phyloP scores from a whole-genome alignment of 2,888 invertebrate genomes.

The Desoria tigrina region DNA sequence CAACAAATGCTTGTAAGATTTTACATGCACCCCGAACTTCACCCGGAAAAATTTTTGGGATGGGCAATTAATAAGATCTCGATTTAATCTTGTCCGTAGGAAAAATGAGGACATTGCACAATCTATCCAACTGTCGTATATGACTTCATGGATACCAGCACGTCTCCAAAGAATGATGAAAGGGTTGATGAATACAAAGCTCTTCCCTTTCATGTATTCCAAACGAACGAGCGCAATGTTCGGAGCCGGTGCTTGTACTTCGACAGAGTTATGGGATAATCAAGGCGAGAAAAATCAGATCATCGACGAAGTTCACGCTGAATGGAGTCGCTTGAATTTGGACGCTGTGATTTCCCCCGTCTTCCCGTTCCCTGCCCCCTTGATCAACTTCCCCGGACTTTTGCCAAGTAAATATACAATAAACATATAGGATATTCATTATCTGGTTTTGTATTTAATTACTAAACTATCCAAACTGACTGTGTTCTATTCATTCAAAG shows the following conservation, averaged over 20 bases:
- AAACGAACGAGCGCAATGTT: conserved; percentile 40
- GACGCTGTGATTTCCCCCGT: conserved; percentile 48
- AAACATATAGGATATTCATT: too few species aligned
- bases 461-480: conserved; percentile 8
- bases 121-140: conserved; percentile 40
- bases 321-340: conserved; percentile 45
- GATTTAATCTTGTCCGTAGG: conserved; percentile 37
- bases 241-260: conserved; percentile 41
- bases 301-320: conserved; percentile 36
- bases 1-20: conserved; percentile 42
- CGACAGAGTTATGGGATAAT: conserved; percentile 49
- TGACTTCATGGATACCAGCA: conserved; percentile 39
- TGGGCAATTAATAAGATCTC: not conserved
- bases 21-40: too few species aligned
- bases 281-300: conserved; percentile 36
- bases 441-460: conserved; percentile 3
- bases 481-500: too few species aligned
- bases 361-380: conserved; percentile 49
- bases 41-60: too few species aligned
- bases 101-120: conserved; percentile 50
- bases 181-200: conserved; percentile 36
- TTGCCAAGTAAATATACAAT: conserved; percentile 44
- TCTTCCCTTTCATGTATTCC: conserved; percentile 45
- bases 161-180: conserved; percentile 37
- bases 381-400: conserved; percentile 45